A percentile compares a stretch with the other conserved stretches of the same genome.
phyloP scores from a whole-genome alignment of 2,797 vertebrate species.

The Sarcoramphus papa region DNA sequence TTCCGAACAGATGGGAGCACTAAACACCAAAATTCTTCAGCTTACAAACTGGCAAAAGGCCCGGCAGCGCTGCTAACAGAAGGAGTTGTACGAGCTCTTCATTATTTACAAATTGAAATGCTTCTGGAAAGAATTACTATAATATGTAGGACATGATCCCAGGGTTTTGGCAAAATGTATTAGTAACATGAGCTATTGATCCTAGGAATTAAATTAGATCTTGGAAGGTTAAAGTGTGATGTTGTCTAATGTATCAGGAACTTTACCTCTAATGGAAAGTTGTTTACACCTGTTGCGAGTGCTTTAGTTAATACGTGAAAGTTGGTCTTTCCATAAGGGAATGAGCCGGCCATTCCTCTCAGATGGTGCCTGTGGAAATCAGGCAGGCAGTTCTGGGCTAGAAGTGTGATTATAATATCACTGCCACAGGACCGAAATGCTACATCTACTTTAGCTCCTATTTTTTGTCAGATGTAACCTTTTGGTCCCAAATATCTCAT shows the following conservation, averaged over 20 bases:
- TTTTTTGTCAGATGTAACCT: not conserved
- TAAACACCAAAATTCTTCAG: slow-evolving; percentile 67
- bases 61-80: slow-evolving; percentile 46
- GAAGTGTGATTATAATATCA: accelerated
- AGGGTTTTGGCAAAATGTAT: slow-evolving; percentile 59
- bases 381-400: not conserved
- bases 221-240: slow-evolving; percentile 54
- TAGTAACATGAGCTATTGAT: slow-evolving; percentile 58
- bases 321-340: not conserved
- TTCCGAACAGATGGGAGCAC: slow-evolving; percentile 65
- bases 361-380: not conserved
- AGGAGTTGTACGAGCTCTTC: slow-evolving; percentile 58
- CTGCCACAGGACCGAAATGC: not conserved
- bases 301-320: not conserved
- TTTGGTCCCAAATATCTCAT: not conserved
- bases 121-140: slow-evolving; percentile 66
- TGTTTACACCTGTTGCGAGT: slow-evolving; percentile 42
- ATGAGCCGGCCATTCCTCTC: not conserved
- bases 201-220: slow-evolving; percentile 57
- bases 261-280: slow-evolving; percentile 52
- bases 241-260: slow-evolving; percentile 39
- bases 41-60: slow-evolving; percentile 68
- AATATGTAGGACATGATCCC: slow-evolving; percentile 66
- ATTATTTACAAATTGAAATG: slow-evolving; percentile 66
- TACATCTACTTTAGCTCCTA: not conserved